Evolutionary conservation across 2,888 invertebrate species (phyloP).

Genomic region (Macrostomum cliftonense): DNA sequence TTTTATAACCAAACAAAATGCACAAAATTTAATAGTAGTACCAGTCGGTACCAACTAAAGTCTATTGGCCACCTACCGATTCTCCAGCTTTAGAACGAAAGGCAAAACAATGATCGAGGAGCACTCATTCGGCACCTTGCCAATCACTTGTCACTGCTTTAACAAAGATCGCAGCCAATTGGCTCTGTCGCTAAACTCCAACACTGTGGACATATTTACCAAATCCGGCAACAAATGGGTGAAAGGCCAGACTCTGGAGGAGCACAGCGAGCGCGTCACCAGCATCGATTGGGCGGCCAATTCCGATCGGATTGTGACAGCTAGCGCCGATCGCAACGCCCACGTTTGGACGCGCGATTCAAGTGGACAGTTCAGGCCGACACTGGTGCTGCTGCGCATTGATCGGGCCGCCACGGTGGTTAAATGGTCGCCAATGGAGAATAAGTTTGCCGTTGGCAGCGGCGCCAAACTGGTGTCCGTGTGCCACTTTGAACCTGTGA

Average conservation of each 20-base stretch:
- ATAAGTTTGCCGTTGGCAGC: conserved; percentile 96
- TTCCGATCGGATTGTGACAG: conserved; percentile 88
- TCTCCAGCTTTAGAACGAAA: too few species aligned
- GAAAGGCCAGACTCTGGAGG: conserved; percentile 47
- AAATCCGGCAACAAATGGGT: conserved; percentile 64
- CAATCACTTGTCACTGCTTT: conserved; percentile 93
- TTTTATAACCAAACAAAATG: too few species aligned
- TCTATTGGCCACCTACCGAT: too few species aligned
- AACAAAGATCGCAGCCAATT: conserved; percentile 85
- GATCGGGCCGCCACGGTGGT: conserved; percentile 95
- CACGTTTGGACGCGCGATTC: conserved; percentile 80
- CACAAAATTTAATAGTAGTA: too few species aligned
- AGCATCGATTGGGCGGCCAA: conserved; percentile 97
- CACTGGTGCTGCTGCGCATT: conserved; percentile 69
- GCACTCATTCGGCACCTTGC: conserved; percentile 48
- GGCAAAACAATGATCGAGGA: conserved; percentile 52
- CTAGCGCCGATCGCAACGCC: conserved; percentile 90
- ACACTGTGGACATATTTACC: conserved; percentile 80
- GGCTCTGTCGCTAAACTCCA: conserved; percentile 80
- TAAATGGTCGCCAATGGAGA: conserved; percentile 90
- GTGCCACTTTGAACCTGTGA: conserved; percentile 65
- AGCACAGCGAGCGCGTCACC: conserved; percentile 85
- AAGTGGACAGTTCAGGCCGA: conserved; percentile 84
- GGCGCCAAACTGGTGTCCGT: conserved; percentile 85
- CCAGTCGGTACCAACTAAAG: too few species aligned